Evolutionary conservation across 2,888 invertebrate genomes (phyloP), one percentile per base, ranked within the genome.

Genomic region (Cenopis cana): DNA sequence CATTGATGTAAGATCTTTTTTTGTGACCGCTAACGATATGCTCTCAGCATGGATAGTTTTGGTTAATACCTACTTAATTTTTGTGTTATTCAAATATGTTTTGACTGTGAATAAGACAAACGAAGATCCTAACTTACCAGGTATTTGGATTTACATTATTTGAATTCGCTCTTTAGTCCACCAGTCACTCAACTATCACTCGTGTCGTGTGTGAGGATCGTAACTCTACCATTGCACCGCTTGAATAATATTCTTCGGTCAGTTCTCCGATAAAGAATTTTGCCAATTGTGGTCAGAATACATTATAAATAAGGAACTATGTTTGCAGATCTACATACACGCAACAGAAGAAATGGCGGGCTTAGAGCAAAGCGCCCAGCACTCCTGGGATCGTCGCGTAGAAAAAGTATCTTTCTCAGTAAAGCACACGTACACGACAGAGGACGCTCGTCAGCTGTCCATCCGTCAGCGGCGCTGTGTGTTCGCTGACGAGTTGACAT

Each of bases 381-480:
- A 96, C 75, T 90, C 95, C 1, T 97, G 96, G 96, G 94, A 95
- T 56, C 94, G 93, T 11, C 89, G 93, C 18, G 94, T 95, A 1
- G 93, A 94, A 74, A 94, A 93, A 77, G 94, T 96, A 0, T 94
- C 94, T 0, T 95, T 97, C 82, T 95, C 96, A 0, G 95, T 96
- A 29, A 96, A 96, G 80, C 95, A 96, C 81, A 97, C 97, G 0
- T 96, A 96, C 82, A 97, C 97, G 0, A 97, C 96, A 0, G 94
- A 95, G 70, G 96, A 96, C 80, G 96, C 96, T 0, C 91, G 95
- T 0, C 96, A 97, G 78, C 87, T 97, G 10, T 93, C 94, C 1
- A 85, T 93, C 12, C 94, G 94, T 1, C 97, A 97, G 83, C 88
- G 97, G 11, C 95, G 95, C 66, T 97, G 97, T 78, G 94, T 96